Evolutionary conservation across 2,797 vertebrate species (phyloP), one percentile per base, ranked within the genome.

Genomic region (Semotilus atromaculatus): DNA sequence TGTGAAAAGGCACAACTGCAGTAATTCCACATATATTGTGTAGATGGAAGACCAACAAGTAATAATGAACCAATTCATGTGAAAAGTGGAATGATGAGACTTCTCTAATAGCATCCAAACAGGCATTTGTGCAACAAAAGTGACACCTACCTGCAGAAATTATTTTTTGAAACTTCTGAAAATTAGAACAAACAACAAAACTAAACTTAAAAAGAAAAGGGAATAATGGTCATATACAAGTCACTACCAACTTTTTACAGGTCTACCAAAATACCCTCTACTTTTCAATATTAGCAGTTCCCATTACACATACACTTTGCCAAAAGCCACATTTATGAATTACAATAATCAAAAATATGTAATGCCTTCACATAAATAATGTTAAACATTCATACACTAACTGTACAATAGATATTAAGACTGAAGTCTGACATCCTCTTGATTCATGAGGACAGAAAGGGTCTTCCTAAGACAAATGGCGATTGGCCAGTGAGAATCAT

Each of bases 401-500:
- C 71, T 74, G 29, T 82, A 82, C 55, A 82, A 74, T 18, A 74
- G 0, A 38, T 53, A 6, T 45, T 34, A 45, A 71, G 64, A 38
- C 68, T 34, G 14, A 58, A 55, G 64, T 43, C 13, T 60, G n/a
- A 34, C 4, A 4, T 23, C 19, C 43, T 79, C 36, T 81, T 60
- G 34, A 81, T 64, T 64, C 45, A 40, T 40, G 2, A 36, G 8
- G 64, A 14, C 70, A 53, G 48, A 55, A 70, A 36, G 31, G 55
- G 40, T 66, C 26, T 45, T 29, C 29, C 4, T 9, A 64, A 82
- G 29, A 82, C 38, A 64, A 74, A 60, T 40, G 67, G 26, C 40
- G n/a, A 31, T 21, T 72, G n/a, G n/a, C 38, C 51, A 43, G 66
- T 67, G 1, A 85, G 66, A 87, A 81, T 80, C 76, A 26, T 18